These are phyloP conservation scores for Poeciliopsis paucimaculata DNA, from an alignment of 2,797 vertebrate species.

Conservation along the genomic window DNA sequence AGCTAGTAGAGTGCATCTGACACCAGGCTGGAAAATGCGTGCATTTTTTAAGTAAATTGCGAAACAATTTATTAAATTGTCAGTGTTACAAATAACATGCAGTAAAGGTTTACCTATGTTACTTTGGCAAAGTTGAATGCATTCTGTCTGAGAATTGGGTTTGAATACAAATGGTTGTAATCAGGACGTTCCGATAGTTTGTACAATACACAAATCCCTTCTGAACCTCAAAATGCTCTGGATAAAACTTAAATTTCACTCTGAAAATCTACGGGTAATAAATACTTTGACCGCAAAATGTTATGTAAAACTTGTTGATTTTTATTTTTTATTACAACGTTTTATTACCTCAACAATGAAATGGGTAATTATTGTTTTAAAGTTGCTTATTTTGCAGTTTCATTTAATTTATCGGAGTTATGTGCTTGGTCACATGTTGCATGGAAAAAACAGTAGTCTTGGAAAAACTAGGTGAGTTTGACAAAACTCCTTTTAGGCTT, in stretches of 20 bases:
- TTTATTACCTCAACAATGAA: neutral
- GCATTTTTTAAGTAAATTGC: neutral
- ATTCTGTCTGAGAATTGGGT: neutral
- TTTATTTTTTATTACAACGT: neutral
- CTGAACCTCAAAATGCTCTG: neutral
- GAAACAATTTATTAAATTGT: neutral
- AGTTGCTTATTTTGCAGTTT: neutral
- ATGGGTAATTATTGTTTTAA: neutral
- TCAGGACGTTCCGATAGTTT: neutral
- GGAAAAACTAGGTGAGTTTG: neutral
- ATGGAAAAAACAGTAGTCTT: neutral
- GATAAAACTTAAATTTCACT: neutral
- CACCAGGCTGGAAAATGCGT: neutral
- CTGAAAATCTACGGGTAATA: neutral
- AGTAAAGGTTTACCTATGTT: neutral
- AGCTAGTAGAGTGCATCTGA: neutral
- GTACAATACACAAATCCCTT: neutral
- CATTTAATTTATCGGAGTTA: neutral
- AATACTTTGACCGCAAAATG: neutral
- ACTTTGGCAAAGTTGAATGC: neutral
- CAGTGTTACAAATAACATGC: neutral
- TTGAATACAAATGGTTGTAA: neutral
- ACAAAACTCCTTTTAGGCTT: neutral
- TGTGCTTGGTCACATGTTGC: neutral
- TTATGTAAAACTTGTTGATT: neutral